Evolutionary conservation across 2,888 invertebrate genomes (phyloP).

Genomic region (Tetropium fuscum): DNA sequence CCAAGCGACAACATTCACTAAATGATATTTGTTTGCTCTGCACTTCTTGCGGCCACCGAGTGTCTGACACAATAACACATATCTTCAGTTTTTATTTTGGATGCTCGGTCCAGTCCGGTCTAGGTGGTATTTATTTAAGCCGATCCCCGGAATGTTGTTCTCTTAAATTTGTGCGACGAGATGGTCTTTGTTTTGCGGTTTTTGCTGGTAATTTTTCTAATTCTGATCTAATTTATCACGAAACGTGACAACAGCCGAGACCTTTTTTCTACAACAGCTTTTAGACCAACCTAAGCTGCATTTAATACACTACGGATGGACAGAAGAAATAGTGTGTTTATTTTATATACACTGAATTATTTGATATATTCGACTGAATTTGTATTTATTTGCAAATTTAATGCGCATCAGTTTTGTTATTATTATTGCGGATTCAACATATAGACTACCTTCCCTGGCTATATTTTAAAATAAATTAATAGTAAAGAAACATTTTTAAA

Average conservation of each 20-base stretch:
- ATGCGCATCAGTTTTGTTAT: too few relatives aligned
- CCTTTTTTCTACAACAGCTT: too few relatives aligned
- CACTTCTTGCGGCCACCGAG: conserved; percentile 55
- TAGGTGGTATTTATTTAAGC: conserved; percentile 54
- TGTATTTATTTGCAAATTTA: too few relatives aligned
- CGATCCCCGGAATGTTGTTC: conserved; percentile 54
- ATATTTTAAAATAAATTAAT: too few relatives aligned
- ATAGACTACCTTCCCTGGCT: too few relatives aligned
- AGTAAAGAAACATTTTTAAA: too few relatives aligned
- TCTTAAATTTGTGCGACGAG: conserved; percentile 54
- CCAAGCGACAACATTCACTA: conserved; percentile 48
- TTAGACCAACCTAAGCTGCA: too few relatives aligned
- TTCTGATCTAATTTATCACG: conserved; percentile 46
- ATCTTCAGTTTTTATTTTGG: conserved; percentile 49
- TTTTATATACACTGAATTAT: too few relatives aligned
- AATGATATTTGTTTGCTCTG: conserved; percentile 57
- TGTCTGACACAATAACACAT: conserved; percentile 59
- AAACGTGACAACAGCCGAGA: conserved; percentile 37
- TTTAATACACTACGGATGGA: too few relatives aligned
- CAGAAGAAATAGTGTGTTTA: too few relatives aligned
- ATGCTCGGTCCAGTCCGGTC: conserved; percentile 35
- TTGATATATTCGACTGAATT: too few relatives aligned
- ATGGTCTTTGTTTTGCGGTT: conserved; percentile 41
- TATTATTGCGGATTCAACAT: too few relatives aligned
- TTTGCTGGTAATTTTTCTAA: conserved; percentile 44